Conservation (phyloP, 2,113 vertebrate genomes). For the Paramisgurnus dabryanus region DNA sequence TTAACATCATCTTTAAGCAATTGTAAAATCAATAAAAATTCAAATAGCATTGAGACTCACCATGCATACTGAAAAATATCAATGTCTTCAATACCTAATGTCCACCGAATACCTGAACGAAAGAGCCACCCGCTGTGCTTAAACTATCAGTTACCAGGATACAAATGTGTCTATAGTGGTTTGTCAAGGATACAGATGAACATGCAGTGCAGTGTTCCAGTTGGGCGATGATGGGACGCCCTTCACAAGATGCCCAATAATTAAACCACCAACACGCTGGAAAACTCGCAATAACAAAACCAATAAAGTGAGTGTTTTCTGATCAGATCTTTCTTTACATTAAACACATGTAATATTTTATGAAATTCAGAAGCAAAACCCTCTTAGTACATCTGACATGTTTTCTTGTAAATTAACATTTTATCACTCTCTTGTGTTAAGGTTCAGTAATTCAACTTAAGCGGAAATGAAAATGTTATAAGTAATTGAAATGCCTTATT, state of each 20-base stretch:
- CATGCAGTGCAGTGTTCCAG: conserved; percentile 55
- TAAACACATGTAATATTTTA: no score
- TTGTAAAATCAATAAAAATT: background rate
- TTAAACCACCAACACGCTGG: background rate
- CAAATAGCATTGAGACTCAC: conserved; percentile 23
- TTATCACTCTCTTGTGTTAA: no score
- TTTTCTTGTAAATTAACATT: no score
- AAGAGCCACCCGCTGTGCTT: conserved; percentile 50
- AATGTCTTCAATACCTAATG: background rate
- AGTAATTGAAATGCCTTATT: no score
- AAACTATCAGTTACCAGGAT: conserved; percentile 60
- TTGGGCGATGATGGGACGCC: conserved; percentile 32
- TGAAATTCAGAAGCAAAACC: no score
- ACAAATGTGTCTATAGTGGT: conserved; percentile 33
- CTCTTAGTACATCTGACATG: no score
- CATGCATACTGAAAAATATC: conserved; percentile 40
- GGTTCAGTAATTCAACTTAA: no score
- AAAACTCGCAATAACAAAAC: background rate
- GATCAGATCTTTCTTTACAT: no score
- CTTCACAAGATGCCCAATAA: background rate
- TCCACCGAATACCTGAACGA: conserved; percentile 45
- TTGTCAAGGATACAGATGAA: conserved; percentile 55
- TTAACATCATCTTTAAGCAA: background rate
- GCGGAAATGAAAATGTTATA: no score
- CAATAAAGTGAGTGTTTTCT: background rate